Conservation (phyloP, 2,797 vertebrate genomes). For the Argentina silus region DNA sequence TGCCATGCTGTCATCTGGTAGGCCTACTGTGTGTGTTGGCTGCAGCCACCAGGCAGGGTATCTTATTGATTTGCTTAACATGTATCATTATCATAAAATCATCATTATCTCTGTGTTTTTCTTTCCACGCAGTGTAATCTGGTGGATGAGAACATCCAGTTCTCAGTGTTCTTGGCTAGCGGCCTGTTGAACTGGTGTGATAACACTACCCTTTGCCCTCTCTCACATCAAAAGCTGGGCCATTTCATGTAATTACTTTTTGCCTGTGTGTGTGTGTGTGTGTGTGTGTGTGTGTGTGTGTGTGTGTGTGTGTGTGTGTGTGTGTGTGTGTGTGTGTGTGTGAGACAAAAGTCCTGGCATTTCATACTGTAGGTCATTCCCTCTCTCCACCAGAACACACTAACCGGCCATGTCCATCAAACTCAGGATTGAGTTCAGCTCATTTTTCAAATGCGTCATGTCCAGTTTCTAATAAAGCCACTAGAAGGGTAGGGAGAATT, state of each 20-base stretch:
- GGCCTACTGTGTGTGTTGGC: conserved; percentile 58
- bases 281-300: conserved; percentile 14
- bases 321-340: conserved; percentile 27
- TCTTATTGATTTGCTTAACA: conserved; percentile 53
- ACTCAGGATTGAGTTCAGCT: conserved; percentile 62
- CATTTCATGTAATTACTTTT: conserved; percentile 47
- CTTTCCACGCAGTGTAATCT: conserved; percentile 40
- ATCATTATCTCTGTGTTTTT: conserved; percentile 26
- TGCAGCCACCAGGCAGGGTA: conserved; percentile 27
- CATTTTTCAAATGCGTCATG: conserved; percentile 70
- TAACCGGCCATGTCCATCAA: conserved; percentile 41
- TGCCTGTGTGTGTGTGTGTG: neutral
- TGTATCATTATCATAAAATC: conserved; percentile 39
- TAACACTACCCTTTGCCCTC: conserved; percentile 43
- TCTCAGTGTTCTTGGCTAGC: neutral
- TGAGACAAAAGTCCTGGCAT: conserved; percentile 44
- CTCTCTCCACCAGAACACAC: conserved; percentile 39
- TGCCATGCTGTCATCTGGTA: conserved; percentile 48
- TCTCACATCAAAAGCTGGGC: conserved; percentile 37
- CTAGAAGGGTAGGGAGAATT: conserved; percentile 56
- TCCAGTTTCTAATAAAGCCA: conserved; percentile 75
- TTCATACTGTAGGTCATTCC: conserved; percentile 59
- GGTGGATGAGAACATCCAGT: conserved; percentile 28
- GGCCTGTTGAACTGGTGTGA: conserved; percentile 3
- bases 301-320: neutral